Evolutionary conservation across 2,888 invertebrate species (phyloP).

Genomic region (Eledona agricola): DNA sequence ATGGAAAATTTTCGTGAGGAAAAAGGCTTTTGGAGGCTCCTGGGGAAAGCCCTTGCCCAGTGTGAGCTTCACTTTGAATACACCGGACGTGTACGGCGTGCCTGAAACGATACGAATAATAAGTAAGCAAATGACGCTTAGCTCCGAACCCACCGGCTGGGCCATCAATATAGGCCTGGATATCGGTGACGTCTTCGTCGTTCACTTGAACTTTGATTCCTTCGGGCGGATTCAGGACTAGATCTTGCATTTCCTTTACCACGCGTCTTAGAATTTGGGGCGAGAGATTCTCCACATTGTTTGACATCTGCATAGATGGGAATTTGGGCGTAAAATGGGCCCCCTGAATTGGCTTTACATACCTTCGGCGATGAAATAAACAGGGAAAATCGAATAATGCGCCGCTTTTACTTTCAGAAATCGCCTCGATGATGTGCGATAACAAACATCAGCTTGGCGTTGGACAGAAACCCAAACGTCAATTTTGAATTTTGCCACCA

Average conservation of each 20-base stretch:
- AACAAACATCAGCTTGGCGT: conserved; percentile 49
- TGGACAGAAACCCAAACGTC: conserved; percentile 41
- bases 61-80: conserved; percentile 88
- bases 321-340: background rate
- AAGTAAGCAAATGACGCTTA: conserved; percentile 4
- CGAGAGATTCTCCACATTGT: conserved; percentile 92
- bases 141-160: conserved; percentile 69
- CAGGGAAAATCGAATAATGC: conserved; percentile 43
- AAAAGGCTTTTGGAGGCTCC: conserved; percentile 91
- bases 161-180: conserved; percentile 91
- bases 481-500: conserved; percentile 53
- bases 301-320: conserved; percentile 72
- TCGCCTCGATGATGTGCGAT: conserved; percentile 45
- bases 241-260: conserved; percentile 85
- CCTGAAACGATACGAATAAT: conserved; percentile 66
- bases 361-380: conserved; percentile 45
- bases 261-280: conserved; percentile 91
- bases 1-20: conserved; percentile 96
- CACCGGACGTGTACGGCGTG: conserved; percentile 90
- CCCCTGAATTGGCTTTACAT: conserved; percentile 44
- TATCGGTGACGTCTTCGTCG: conserved; percentile 93
- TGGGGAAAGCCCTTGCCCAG: conserved; percentile 93
- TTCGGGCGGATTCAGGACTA: conserved; percentile 85
- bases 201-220: conserved; percentile 90
- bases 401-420: conserved; percentile 32